Base-by-base conservation (phyloP, 2,113 vertebrate genomes). In the Rhinopomastus cyanomelas region DNA sequence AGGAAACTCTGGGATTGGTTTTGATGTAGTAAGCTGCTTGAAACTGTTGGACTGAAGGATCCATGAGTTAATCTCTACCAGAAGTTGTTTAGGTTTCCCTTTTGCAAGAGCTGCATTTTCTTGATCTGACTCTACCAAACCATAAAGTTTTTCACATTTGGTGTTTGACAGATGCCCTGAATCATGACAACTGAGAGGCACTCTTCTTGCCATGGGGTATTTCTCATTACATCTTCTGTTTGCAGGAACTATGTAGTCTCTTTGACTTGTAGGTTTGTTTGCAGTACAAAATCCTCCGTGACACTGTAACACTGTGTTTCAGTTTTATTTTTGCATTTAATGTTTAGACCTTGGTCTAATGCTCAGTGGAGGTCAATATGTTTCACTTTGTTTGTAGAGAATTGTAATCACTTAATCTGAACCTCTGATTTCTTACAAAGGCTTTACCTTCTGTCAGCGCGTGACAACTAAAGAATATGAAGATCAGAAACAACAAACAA, bases 371-470 rank as follows among this genome's bases (percentile, higher is more conserved):
- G 13, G 60, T 11, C 52, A 61, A 0, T 42, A 36, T 13, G 18
- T 79, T 68, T 82, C 29, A 49, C 16, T 3, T 34, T 46, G 8
- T 25, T 84, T 83, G 67, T 29, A 49, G 44, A 25, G 29, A 73
- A 37, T 1, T 52, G 11, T 55, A 71, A 44, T 79, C 23, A 6
- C 11, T 85, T 61, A 85, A 75, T 34, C 30, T 69, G 34, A 87
- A 61, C 20, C 29, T 92, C 55, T 89, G 67, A 39, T 95, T 87
- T 92, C 81, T 84, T 81, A 60, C 32, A 61, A 89, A 99, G 98
- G 93, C 20, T 98, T 98, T 93, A 97, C 95, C 23, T 98, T 98
- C 97, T 98, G 98, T 92, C 96, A 98, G 91, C 97, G 77, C n/a
- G 95, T 98, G 91, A 97, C 97, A 9, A 8, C 88, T 34, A 82